These are phyloP conservation scores for Vultur gryphus DNA, from an alignment of 2,797 vertebrate genomes.

Conservation along the genomic window DNA sequence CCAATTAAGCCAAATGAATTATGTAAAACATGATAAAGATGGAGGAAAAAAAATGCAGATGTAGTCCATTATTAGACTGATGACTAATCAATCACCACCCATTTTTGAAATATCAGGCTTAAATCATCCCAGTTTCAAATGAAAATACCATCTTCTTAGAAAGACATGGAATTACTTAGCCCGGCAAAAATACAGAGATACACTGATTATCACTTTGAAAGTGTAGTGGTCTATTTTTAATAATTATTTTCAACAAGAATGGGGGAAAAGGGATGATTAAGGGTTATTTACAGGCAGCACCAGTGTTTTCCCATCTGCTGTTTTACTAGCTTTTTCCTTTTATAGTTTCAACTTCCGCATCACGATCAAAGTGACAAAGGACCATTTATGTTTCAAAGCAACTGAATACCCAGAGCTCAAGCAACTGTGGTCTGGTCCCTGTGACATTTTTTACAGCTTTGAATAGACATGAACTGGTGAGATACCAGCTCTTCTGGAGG, in stretches of 20 bases:
- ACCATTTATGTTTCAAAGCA: not conserved
- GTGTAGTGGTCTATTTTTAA: not conserved
- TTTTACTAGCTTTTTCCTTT: not conserved
- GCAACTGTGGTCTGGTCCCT: not conserved
- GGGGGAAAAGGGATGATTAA: not conserved
- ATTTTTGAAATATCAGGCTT: constrained; percentile 9
- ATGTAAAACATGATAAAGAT: constrained; percentile 15
- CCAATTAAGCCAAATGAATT: constrained; percentile 43
- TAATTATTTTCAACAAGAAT: not conserved
- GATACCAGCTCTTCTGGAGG: not conserved
- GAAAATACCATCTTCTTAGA: constrained; percentile 16
- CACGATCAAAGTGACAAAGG: not conserved
- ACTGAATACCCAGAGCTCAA: not conserved
- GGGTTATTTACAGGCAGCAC: not conserved
- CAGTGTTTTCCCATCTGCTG: not conserved
- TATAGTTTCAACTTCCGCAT: not conserved
- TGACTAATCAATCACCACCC: constrained; percentile 53
- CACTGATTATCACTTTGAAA: not conserved
- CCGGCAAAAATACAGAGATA: not conserved
- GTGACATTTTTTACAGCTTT: not conserved
- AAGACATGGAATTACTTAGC: not conserved
- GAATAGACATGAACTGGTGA: not conserved
- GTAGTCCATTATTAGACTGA: constrained; percentile 39
- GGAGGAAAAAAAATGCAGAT: constrained; percentile 29
- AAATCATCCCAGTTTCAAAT: not conserved